Conservation (phyloP, 2,113 vertebrate species). For the Ibidorhyncha struthersii region DNA sequence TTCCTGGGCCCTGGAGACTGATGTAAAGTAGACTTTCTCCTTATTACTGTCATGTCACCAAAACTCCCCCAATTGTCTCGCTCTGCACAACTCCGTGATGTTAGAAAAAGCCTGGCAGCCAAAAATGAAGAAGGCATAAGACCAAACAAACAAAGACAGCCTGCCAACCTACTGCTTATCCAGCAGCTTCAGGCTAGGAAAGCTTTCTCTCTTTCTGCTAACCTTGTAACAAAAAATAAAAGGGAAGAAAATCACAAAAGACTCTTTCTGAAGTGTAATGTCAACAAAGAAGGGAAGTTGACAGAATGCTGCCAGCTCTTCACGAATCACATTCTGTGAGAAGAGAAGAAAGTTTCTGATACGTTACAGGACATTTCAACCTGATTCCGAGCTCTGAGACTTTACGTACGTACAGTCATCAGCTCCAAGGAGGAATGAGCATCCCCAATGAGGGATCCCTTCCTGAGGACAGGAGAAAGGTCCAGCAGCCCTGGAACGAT, state of each 20-base stretch:
- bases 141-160: constrained; percentile 14
- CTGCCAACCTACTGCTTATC: constrained; percentile 9
- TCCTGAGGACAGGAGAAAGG: not conserved
- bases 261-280: not conserved
- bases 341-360: not conserved
- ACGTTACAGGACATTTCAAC: not conserved
- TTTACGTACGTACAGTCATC: not conserved
- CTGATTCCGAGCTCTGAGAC: not conserved
- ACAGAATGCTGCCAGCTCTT: not conserved
- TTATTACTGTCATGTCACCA: not conserved
- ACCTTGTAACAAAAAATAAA: not conserved
- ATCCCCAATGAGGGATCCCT: not conserved
- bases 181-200: constrained; percentile 51
- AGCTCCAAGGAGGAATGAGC: not conserved
- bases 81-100: not conserved
- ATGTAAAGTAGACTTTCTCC: not conserved
- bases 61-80: not conserved
- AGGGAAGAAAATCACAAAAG: not conserved
- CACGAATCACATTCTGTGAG: fast-evolving
- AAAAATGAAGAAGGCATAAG: not conserved
- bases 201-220: constrained; percentile 16
- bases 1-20: not conserved
- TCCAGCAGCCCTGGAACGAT: fast-evolving
- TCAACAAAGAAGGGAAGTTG: constrained; percentile 1
- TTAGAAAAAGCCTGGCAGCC: not conserved